These are phyloP conservation scores for Scaeva pyrastri DNA, from an alignment of 2,888 invertebrate genomes.

Conservation along the genomic window DNA sequence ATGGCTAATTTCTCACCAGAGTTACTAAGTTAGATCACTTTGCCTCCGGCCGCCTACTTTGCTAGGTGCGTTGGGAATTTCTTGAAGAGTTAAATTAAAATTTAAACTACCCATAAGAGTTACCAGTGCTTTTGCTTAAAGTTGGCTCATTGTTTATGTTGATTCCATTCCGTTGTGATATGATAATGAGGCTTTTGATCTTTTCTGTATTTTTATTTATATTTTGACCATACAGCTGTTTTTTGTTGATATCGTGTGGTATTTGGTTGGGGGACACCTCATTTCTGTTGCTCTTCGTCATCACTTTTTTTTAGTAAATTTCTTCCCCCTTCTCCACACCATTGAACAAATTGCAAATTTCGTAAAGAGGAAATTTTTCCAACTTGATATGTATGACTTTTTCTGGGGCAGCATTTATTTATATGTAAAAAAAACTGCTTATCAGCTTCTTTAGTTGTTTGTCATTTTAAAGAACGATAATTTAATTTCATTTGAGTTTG, in stretches of 20 bases:
- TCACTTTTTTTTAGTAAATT: neutral
- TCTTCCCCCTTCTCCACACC: no score
- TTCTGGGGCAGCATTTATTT: constrained; percentile 16
- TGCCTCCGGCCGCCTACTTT: no score
- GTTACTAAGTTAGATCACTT: neutral
- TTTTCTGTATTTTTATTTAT: constrained; percentile 55
- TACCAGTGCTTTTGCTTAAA: neutral
- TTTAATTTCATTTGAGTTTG: constrained; percentile 5
- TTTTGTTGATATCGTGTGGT: constrained; percentile 45
- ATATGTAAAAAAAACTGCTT: constrained; percentile 31
- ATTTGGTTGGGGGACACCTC: constrained; percentile 19
- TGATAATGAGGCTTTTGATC: neutral
- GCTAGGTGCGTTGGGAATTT: neutral
- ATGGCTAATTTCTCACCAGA: neutral
- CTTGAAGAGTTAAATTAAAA: neutral
- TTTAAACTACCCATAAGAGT: neutral
- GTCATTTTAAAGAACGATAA: constrained; percentile 8
- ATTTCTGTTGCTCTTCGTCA: neutral
- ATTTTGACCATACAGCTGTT: constrained; percentile 47
- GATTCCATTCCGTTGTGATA: no score
- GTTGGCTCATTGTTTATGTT: constrained; percentile 51
- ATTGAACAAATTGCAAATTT: neutral
- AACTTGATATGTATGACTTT: constrained; percentile 19
- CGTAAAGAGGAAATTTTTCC: neutral
- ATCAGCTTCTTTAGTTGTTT: constrained; percentile 38